These are phyloP conservation scores for Chionis minor DNA, from an alignment of 2,113 vertebrate genomes.

Conservation along the genomic window DNA sequence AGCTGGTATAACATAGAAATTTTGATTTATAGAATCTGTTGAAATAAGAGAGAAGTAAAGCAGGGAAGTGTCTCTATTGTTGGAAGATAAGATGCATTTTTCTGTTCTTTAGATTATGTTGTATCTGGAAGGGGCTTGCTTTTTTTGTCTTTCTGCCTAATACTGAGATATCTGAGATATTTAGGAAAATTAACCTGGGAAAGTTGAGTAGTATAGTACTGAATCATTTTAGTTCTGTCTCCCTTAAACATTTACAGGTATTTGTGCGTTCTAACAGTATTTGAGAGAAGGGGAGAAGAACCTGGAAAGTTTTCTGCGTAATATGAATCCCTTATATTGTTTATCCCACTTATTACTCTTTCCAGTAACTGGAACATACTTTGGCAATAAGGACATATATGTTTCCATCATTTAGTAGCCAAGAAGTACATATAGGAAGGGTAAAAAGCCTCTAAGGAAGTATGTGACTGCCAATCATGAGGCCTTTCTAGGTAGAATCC, in stretches of 20 bases:
- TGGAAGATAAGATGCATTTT: not conserved
- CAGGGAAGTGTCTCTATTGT: not conserved
- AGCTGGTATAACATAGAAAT: not conserved
- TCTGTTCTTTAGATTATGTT: not conserved
- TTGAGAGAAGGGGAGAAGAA: not conserved
- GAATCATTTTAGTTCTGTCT: not conserved
- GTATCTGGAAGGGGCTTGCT: not conserved
- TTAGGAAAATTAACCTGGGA: not conserved
- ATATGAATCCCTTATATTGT: constrained; percentile 34
- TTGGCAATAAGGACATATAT: constrained; percentile 46
- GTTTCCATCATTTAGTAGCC: constrained; percentile 53
- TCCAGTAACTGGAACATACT: constrained; percentile 56
- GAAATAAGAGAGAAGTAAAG: not conserved
- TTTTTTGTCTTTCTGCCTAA: constrained; percentile 19
- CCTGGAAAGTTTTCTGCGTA: constrained; percentile 30
- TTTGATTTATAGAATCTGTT: not conserved
- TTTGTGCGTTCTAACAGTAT: not conserved
- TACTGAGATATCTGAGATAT: not conserved
- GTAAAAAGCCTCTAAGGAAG: constrained; percentile 27
- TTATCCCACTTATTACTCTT: constrained; percentile 31
- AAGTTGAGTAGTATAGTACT: not conserved
- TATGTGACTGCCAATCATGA: constrained; percentile 34
- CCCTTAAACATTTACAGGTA: not conserved
- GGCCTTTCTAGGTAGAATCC: constrained; percentile 47
- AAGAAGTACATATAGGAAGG: constrained; percentile 59